phyloP scores from a whole-genome alignment of 2,797 vertebrate genomes.

The Masticophis lateralis region DNA sequence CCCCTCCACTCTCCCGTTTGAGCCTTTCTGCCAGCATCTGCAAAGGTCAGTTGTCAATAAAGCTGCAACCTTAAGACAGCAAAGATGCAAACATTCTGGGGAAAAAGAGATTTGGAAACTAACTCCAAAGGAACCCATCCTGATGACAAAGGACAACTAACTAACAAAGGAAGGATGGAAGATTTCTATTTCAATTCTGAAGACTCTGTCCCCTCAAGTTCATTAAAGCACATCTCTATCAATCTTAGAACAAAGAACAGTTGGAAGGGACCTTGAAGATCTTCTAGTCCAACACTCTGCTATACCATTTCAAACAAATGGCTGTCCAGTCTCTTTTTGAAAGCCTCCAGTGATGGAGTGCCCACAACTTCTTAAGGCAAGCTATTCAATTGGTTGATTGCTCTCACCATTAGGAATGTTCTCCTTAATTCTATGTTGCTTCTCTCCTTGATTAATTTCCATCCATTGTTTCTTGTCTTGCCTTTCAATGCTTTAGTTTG shows the following conservation, averaged over 20 bases:
- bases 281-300: too few species aligned
- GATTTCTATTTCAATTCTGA: background rate
- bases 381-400: too few species aligned
- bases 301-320: too few species aligned
- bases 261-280: too few species aligned
- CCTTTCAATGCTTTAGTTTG: too few species aligned
- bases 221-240: background rate
- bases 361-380: too few species aligned
- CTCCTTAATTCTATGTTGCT: too few species aligned
- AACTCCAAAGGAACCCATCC: background rate
- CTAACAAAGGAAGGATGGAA: background rate
- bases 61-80: background rate
- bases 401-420: too few species aligned
- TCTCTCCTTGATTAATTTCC: too few species aligned
- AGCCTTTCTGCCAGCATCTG: background rate
- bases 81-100: background rate
- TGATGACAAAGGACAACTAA: background rate
- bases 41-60: background rate
- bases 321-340: too few species aligned
- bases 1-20: background rate
- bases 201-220: background rate
- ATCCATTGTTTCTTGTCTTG: too few species aligned
- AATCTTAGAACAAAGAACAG: background rate
- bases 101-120: background rate
- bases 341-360: too few species aligned